phyloP scores from a whole-genome alignment of 2,797 vertebrate genomes.

The Microchirus variegatus region DNA sequence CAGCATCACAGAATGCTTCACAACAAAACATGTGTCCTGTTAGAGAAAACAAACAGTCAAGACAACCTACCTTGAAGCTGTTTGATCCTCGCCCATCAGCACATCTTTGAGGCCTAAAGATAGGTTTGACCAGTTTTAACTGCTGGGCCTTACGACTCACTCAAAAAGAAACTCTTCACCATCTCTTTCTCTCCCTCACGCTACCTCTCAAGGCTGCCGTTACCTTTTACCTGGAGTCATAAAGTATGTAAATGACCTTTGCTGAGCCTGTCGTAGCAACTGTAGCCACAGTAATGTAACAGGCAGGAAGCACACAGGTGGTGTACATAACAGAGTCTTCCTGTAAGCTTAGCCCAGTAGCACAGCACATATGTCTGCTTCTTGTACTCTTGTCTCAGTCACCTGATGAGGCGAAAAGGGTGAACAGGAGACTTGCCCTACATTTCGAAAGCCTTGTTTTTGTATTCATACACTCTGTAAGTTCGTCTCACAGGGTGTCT shows the following conservation, averaged over 20 bases:
- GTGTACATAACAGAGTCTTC: constrained; percentile 62
- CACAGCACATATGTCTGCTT: constrained; percentile 34
- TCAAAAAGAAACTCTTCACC: background rate
- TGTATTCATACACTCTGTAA: background rate
- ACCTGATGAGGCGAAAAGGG: constrained; percentile 30
- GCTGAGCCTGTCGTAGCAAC: constrained; percentile 64
- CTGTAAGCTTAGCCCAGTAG: constrained; percentile 35
- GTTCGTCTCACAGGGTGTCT: constrained; percentile 6
- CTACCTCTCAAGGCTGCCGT: constrained; percentile 7
- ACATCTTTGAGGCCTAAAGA: constrained; percentile 32
- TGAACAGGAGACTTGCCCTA: constrained; percentile 38
- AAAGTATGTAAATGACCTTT: constrained; percentile 79
- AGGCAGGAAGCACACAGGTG: constrained; percentile 56
- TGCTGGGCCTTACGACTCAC: background rate
- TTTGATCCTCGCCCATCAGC: constrained; percentile 53
- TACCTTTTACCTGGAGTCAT: constrained; percentile 66
- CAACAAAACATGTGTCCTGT: constrained; percentile 55
- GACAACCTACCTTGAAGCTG: constrained; percentile 67
- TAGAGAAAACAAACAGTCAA: constrained; percentile 50
- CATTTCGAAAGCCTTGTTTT: constrained; percentile 36
- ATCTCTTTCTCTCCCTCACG: constrained; percentile 3
- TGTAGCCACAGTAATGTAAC: constrained; percentile 57
- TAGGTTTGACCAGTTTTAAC: constrained; percentile 18
- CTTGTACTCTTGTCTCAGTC: constrained; percentile 38
- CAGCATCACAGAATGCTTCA: constrained; percentile 33